Percentiles rank a stretch among this genome's conserved stretches.
These are phyloP conservation scores for Oryzias curvinotus DNA, from an alignment of 2,113 vertebrate genomes.

Conservation along the genomic window DNA sequence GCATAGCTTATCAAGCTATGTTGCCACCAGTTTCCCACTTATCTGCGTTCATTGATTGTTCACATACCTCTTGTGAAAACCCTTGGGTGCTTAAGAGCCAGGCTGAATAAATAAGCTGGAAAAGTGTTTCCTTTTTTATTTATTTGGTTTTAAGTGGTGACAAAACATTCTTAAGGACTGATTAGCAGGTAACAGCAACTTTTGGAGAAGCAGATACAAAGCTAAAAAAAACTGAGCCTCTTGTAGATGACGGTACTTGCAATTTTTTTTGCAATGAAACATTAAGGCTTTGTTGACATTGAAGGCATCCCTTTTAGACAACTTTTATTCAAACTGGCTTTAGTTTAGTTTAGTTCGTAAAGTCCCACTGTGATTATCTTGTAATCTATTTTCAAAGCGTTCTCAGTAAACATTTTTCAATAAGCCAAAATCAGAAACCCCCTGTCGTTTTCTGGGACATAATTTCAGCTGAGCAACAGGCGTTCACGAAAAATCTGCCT, in stretches of 20 bases:
- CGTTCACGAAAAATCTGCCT: too few relatives aligned
- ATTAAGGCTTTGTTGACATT: not conserved
- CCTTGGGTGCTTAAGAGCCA: constrained; percentile 19
- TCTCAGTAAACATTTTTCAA: too few relatives aligned
- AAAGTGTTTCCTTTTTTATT: constrained; percentile 14
- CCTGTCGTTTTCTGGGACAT: too few relatives aligned
- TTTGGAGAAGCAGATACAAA: constrained; percentile 11
- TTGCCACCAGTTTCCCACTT: not conserved
- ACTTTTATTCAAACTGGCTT: not conserved
- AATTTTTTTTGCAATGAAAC: not conserved
- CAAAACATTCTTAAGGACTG: constrained; percentile 14
- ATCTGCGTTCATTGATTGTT: constrained; percentile 15
- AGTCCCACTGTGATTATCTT: not conserved
- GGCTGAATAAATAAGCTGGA: constrained; percentile 26
- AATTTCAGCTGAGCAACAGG: too few relatives aligned
- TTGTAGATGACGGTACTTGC: not conserved
- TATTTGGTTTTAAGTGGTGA: not conserved
- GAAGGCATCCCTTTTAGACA: not conserved
- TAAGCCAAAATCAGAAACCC: too few relatives aligned
- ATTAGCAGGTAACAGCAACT: constrained; percentile 14
- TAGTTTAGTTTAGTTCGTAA: not conserved
- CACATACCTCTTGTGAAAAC: constrained; percentile 12
- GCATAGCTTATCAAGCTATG: constrained; percentile 40
- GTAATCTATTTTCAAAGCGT: too few relatives aligned
- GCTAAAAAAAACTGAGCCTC: constrained; percentile 1